Base-by-base conservation (phyloP, 1,140 invertebrate genomes). In the Drosophila parabipectinata region DNA sequence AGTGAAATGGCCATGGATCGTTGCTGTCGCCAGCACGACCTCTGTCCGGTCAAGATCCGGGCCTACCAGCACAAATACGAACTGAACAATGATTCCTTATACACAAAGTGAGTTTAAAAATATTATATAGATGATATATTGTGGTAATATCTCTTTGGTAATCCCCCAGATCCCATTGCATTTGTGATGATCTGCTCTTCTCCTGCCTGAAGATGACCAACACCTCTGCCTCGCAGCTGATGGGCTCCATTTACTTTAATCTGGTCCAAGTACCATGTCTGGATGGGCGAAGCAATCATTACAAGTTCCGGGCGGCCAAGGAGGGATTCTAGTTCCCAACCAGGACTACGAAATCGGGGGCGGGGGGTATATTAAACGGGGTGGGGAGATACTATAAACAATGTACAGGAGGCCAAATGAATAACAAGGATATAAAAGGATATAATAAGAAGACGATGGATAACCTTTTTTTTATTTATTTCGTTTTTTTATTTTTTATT, bases 171-270 rank as follows among this genome's bases (percentile, higher is more conserved):
- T 97, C 95, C 44, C 97, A 98, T 88, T 98, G 97, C 90, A 93
- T 93, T 12, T 98, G 97, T 91, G 97, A 98, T 85, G 94, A 96
- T 58, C 94, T 94, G 79, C 94, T 98, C 15, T 96, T 95, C 91
- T 93, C 95, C 1, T 98, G 97, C 92, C 93, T 98, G 37, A 97
- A 97, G 90, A 90, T 92, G 28, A 94, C 94, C 28, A 94, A 95
- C 50, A 93, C 93, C 8, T 94, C 94, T 57, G 94, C 95, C 6
- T 94, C 96, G 0, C 95, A 97, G 68, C 92, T 97, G 4, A 95
- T 98, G 94, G 97, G 97, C 34, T 95, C 96, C 67, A 95, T 98
- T 53, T 98, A 97, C 79, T 98, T 98, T 92, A 98, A 98, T 89
- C 87, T 98, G 62, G 93, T 97, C 37, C 94, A 95, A 92, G 94